Conservation (phyloP, 1,140 invertebrate genomes). For the Orussus abietinus region DNA sequence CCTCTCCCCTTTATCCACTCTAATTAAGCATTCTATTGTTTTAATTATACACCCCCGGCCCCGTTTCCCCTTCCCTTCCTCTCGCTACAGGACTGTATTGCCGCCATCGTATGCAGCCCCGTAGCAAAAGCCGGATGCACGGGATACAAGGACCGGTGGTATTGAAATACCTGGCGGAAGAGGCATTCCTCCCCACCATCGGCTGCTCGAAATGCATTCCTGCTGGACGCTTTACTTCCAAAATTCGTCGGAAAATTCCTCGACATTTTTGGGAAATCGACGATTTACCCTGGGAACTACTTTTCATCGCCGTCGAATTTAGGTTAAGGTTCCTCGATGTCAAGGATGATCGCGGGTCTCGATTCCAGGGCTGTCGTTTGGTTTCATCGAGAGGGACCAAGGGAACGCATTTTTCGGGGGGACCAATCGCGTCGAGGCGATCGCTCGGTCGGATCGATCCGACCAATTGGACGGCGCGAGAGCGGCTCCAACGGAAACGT, state of each 20-base stretch:
- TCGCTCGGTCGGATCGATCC: conserved; percentile 21
- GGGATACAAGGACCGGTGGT: no score
- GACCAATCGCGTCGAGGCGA: conserved; percentile 11
- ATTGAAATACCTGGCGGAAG: neutral
- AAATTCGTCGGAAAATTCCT: no score
- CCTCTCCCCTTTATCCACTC: conserved; percentile 23
- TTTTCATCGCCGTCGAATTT: no score
- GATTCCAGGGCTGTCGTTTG: neutral
- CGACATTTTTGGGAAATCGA: no score
- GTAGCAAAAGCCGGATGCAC: conserved; percentile 9
- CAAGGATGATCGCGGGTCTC: neutral
- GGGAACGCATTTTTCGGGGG: no score
- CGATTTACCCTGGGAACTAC: conserved; percentile 2
- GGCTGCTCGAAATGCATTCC: no score
- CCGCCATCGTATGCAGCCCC: conserved; percentile 1
- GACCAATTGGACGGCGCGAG: conserved; percentile 16
- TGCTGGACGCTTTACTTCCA: no score
- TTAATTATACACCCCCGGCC: no score
- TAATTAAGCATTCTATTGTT: conserved; percentile 46
- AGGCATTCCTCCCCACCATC: neutral
- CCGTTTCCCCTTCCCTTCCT: conserved; percentile 6
- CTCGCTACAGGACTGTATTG: neutral
- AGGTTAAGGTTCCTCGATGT: neutral
- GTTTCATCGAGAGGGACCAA: no score
- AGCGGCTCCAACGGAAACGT: conserved; percentile 13